Percentiles rank a stretch among this genome's conserved stretches.
Conservation (phyloP, 2,113 vertebrate species). For the Zosterops borbonicus region DNA sequence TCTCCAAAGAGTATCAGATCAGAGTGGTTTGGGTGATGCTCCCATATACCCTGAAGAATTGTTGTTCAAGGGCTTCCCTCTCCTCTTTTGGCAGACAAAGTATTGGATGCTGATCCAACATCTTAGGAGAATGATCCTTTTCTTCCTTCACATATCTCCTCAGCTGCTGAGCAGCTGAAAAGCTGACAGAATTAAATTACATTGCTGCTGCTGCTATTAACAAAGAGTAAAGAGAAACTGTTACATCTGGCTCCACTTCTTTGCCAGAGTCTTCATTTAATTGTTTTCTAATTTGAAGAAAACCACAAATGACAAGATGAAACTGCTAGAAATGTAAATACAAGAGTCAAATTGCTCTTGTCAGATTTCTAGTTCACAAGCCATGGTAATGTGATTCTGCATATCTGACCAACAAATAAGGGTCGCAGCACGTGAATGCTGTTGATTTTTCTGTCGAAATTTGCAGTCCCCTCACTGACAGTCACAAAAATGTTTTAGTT, state of each 20-base stretch:
- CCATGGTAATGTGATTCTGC: conserved; percentile 63
- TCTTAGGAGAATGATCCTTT: conserved; percentile 61
- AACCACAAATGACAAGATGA: conserved; percentile 81
- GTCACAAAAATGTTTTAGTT: background rate
- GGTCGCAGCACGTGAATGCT: background rate
- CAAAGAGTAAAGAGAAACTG: conserved; percentile 67
- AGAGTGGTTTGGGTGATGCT: background rate
- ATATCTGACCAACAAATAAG: conserved; percentile 69
- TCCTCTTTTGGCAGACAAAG: conserved; percentile 54
- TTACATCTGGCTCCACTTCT: conserved; percentile 78
- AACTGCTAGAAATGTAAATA: conserved; percentile 80
- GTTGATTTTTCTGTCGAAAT: background rate
- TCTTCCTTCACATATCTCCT: conserved; percentile 73
- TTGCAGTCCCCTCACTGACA: background rate
- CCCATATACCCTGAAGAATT: conserved; percentile 18
- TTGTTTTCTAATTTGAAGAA: conserved; percentile 84
- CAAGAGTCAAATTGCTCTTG: conserved; percentile 78
- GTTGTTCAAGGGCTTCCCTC: conserved; percentile 47
- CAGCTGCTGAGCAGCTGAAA: conserved; percentile 77
- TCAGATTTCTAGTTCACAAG: conserved; percentile 77
- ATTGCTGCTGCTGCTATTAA: conserved; percentile 75
- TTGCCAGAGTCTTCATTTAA: conserved; percentile 81
- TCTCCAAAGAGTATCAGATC: background rate
- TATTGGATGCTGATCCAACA: conserved; percentile 34
- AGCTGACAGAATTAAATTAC: conserved; percentile 79